Conservation (phyloP, 2,888 invertebrate genomes). For the Tanaodytes sp. region DNA sequence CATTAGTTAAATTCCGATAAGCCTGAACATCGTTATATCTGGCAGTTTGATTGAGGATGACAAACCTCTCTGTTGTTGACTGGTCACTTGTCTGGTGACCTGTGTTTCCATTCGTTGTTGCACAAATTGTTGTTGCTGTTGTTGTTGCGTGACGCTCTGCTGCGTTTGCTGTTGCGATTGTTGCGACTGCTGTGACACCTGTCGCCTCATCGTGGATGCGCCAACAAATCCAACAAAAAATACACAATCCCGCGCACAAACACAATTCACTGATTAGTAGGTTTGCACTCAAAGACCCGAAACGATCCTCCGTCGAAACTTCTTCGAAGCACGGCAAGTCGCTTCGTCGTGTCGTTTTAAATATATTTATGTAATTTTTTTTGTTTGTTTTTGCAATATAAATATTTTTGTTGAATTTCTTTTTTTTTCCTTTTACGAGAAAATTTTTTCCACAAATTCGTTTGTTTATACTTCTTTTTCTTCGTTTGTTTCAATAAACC, state of each 20-base stretch:
- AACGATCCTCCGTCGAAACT: slow-evolving; percentile 17
- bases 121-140: slow-evolving; percentile 73
- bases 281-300: slow-evolving; percentile 17
- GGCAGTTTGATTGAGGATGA: too few relatives aligned
- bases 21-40: too few relatives aligned
- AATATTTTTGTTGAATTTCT: slow-evolving; percentile 31
- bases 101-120: slow-evolving; percentile 84
- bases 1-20: too few relatives aligned
- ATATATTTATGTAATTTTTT: neutral
- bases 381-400: slow-evolving; percentile 35
- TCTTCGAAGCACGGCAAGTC: slow-evolving; percentile 23
- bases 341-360: slow-evolving; percentile 42
- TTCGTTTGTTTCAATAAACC: too few relatives aligned
- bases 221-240: slow-evolving; percentile 56
- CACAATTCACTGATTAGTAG: slow-evolving; percentile 48
- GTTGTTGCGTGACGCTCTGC: slow-evolving; percentile 71
- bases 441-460: slow-evolving; percentile 48
- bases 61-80: slow-evolving; percentile 85
- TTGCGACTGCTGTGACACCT: slow-evolving; percentile 75
- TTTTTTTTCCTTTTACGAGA: slow-evolving; percentile 30
- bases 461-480: too few relatives aligned
- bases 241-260: slow-evolving; percentile 52
- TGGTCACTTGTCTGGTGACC: slow-evolving; percentile 83
- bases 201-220: slow-evolving; percentile 83
- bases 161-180: slow-evolving; percentile 72